Base-by-base conservation (phyloP, 2,888 invertebrate genomes). In the Cephus runcator region DNA sequence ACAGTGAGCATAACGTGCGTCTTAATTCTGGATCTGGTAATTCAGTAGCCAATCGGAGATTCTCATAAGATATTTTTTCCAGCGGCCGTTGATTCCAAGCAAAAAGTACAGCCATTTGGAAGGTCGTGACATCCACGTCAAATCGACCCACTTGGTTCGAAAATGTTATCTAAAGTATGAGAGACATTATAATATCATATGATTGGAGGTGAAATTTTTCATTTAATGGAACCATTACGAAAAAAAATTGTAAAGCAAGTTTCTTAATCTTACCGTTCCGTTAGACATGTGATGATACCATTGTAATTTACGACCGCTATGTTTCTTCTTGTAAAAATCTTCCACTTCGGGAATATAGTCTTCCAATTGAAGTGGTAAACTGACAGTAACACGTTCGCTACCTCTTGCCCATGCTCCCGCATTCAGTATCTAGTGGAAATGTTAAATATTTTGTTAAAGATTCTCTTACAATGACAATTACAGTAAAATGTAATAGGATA, bases 211-310 rank as follows among this genome's bases (percentile, higher is more conserved):
- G 23, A 56, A 15, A 56, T 23, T 23, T 2, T 56, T 23, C 9
- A 15, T 69, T 73, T 36, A 79, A 76, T 36, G 36, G 6, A 75
- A 76, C 12, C 71, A 82, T 71, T 71, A 3, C 3, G 9, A 56
- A 23, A 9, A 56, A 23, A 23, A 23, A 56, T 2, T 23, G 9
- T 9, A 23, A 23, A 23, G 2, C 9, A 23, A 23, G 56, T 11
- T 92, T 31, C 1, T 30, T 4, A 12, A 35, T 23, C 83, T 90
- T 89, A 95, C 95, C 81, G 98, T 98, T 85, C 99, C 99, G 92
- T 99, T 99, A 83, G 99, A 98, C 99, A 99, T 99, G 89, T 99
- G 98, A 92, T 99, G 99, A 92, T 99, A 96, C 99, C 99, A 99
- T 92, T 98, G 98, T 79, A 99, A 93, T 92, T 99, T 99, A 78